A percentile compares a stretch with the other conserved stretches of the same genome.
Conservation (phyloP, 1,140 invertebrate genomes). For the Neoseiulus cucumeris region DNA sequence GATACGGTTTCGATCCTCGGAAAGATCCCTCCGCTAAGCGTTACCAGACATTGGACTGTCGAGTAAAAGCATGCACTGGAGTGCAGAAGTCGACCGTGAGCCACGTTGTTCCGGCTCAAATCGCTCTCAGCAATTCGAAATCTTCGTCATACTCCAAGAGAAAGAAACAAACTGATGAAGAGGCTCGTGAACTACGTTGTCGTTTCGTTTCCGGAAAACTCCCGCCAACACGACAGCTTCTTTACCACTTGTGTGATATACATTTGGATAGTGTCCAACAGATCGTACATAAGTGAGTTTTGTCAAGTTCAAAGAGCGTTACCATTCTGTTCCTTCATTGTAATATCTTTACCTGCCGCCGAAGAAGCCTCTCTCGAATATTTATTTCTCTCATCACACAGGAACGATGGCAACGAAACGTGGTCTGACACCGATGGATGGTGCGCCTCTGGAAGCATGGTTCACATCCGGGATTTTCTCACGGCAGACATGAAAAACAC, state of each 20-base stretch:
- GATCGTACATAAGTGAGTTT: slow-evolving; percentile 33
- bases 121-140: neutral
- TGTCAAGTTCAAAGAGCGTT: too few relatives aligned
- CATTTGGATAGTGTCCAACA: slow-evolving; percentile 60
- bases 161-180: too few relatives aligned
- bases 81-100: neutral
- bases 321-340: too few relatives aligned
- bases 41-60: slow-evolving; percentile 29
- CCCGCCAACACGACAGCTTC: slow-evolving; percentile 19
- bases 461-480: slow-evolving; percentile 12
- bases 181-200: neutral
- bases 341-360: too few relatives aligned
- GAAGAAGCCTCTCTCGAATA: too few relatives aligned
- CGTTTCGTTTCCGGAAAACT: slow-evolving; percentile 12
- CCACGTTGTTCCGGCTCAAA: slow-evolving; percentile 1
- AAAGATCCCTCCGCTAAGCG: slow-evolving; percentile 25
- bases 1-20: slow-evolving; percentile 27
- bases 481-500: neutral
- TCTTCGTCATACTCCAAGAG: too few relatives aligned
- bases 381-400: neutral
- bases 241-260: slow-evolving; percentile 54
- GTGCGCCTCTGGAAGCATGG: slow-evolving; percentile 18
- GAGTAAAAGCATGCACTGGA: slow-evolving; percentile 18
- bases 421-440: slow-evolving; percentile 21
- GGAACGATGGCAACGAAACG: slow-evolving; percentile 13